phyloP scores from a whole-genome alignment of 2,113 vertebrate genomes.

The Brachionichthys hirsutus region DNA sequence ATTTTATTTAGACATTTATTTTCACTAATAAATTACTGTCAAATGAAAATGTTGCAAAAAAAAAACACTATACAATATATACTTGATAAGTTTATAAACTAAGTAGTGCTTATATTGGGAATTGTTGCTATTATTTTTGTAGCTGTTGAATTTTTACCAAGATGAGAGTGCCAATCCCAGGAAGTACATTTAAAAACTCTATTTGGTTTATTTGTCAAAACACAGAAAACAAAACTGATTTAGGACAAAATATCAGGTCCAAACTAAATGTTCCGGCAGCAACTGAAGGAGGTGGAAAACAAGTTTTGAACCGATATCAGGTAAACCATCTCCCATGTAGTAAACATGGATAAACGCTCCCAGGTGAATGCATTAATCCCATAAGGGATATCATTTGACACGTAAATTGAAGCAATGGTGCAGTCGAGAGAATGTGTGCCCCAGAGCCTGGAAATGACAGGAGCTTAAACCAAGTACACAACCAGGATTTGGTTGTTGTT shows the following conservation, averaged over 20 bases:
- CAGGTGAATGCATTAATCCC: not conserved
- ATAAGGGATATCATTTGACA: not conserved
- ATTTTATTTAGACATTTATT: too few relatives aligned
- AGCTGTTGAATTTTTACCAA: constrained; percentile 2
- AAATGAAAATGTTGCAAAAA: too few relatives aligned
- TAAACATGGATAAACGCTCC: not conserved
- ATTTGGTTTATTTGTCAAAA: constrained; percentile 20
- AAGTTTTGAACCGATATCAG: not conserved
- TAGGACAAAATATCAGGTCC: constrained; percentile 8
- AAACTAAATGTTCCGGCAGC: not conserved
- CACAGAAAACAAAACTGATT: not conserved
- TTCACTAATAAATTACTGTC: too few relatives aligned
- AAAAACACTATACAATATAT: too few relatives aligned
- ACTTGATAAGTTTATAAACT: too few relatives aligned
- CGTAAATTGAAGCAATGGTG: not conserved
- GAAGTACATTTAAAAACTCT: not conserved
- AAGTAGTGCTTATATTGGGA: too few relatives aligned
- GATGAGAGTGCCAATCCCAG: not conserved
- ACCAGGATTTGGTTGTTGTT: too few relatives aligned
- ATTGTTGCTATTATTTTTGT: not conserved
- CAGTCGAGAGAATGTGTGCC: not conserved
- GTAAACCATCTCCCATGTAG: constrained; percentile 1
- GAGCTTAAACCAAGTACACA: not conserved
- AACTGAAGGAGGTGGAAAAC: not conserved
- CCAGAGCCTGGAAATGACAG: not conserved